A percentile compares a stretch with the other conserved stretches of the same genome.
phyloP scores from a whole-genome alignment of 2,888 invertebrate species.

The Cetonia aurata region DNA sequence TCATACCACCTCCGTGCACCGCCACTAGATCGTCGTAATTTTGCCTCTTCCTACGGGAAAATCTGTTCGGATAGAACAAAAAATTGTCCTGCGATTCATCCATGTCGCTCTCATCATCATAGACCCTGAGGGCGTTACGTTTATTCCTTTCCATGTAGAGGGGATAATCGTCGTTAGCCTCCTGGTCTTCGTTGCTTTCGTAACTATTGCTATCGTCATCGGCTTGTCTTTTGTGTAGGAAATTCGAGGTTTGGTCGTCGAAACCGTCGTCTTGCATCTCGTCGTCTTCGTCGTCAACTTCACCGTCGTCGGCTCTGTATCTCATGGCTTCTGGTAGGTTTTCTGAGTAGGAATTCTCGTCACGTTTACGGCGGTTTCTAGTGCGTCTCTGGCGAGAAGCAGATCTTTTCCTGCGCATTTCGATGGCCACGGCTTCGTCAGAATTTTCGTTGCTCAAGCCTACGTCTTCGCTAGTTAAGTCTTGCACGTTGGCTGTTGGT shows the following conservation, averaged over 20 bases:
- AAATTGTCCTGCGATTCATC: conserved; percentile 42
- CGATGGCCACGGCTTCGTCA: conserved; percentile 8
- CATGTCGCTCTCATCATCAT: conserved; percentile 64
- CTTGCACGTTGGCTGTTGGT: background rate
- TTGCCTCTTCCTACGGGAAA: conserved; percentile 53
- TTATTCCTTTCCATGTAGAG: conserved; percentile 44
- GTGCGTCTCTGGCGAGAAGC: background rate
- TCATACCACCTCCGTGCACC: conserved; percentile 54
- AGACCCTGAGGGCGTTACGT: conserved; percentile 42
- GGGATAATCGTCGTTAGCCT: conserved; percentile 36
- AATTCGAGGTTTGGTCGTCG: conserved; percentile 66
- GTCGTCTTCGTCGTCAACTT: conserved; percentile 68
- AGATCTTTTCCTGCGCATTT: background rate
- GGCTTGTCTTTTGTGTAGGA: conserved; percentile 58
- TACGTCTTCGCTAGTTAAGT: conserved; percentile 11
- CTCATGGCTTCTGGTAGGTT: conserved; percentile 58
- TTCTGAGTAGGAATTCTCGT: conserved; percentile 63
- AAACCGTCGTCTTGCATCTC: conserved; percentile 70
- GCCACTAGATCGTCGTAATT: conserved; percentile 53
- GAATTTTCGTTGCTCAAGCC: conserved; percentile 15
- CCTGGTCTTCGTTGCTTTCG: conserved; percentile 44
- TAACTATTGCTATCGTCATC: conserved; percentile 49
- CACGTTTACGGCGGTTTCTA: conserved; percentile 57
- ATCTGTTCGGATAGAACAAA: conserved; percentile 49
- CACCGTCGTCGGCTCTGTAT: conserved; percentile 61